Evolutionary conservation across 2,888 invertebrate species (phyloP), one percentile per base, ranked within the genome.

Genomic region (Synanthedon andrenaeformis): DNA sequence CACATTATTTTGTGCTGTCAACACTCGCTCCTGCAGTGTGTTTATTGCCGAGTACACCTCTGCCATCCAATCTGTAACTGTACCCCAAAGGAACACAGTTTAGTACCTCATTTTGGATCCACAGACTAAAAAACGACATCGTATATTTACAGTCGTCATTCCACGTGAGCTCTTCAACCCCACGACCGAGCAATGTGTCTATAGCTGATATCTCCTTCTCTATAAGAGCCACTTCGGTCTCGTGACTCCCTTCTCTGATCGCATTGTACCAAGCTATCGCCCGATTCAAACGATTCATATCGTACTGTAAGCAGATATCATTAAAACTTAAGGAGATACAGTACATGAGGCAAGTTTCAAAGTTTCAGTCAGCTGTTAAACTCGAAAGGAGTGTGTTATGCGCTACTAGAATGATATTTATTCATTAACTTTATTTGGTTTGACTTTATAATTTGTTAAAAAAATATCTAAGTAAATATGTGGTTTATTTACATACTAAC

Each of bases 241-340:
- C 89, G 51, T 93, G 91, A 28, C 94, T 92, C n/a, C 91, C 89
- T 19, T 87, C 89, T 52, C 92, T 89, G 49, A 96, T 91, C 58
- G 92, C 91, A 72, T 97, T 97, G 77, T 96, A 97, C 93, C 96
- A 92, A 51, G 91, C 88, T 4, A 91, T 89, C n/a, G 92, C 90
- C n/a, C 92, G 87, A 62, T 88, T 88, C 8, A 90, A 67, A 42
- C 89, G 89, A 55, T 88, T 82, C 70, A 89, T 80, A 17, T 89
- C 89, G 56, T 86, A 86, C 90, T 90, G 58, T 35, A 58, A 57
- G 12, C 51, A 41, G 53, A 17, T 49, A 19, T 42, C 49, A 35
- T 3, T 14, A 1, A 35, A 35, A 35, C 35, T 51, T 11, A 51
- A 23, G 11, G 17, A 41, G 41, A 17, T 19, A 51, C 8, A 45